Percentiles rank a stretch among this genome's conserved stretches.
phyloP scores from a whole-genome alignment of 1,140 invertebrate species.

The Drosophila cardini region DNA sequence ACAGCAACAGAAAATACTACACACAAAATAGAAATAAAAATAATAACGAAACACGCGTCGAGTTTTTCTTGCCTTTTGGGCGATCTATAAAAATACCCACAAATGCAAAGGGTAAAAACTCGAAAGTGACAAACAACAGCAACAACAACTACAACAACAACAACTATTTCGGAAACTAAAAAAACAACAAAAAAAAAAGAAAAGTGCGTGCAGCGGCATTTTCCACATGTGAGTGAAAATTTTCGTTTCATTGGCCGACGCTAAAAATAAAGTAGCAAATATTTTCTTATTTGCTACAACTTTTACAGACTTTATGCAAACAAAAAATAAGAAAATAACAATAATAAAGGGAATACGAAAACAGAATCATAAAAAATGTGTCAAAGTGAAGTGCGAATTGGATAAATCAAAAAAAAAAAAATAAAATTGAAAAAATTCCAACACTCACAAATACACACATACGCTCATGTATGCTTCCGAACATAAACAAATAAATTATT shows the following conservation, averaged over 20 bases:
- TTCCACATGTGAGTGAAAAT: constrained; percentile 55
- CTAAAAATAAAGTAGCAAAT: constrained; percentile 50
- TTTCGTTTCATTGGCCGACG: constrained; percentile 37
- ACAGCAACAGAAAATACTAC: constrained; percentile 34
- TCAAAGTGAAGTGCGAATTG: constrained; percentile 63
- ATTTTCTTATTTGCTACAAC: constrained; percentile 23
- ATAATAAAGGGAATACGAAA: constrained; percentile 16
- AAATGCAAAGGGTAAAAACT: constrained; percentile 76
- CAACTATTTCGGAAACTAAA: constrained; percentile 29
- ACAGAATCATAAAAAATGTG: constrained; percentile 33
- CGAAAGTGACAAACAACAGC: constrained; percentile 67
- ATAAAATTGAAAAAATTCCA: constrained; percentile 26
- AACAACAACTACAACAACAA: constrained; percentile 32
- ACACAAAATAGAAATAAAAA: constrained; percentile 63
- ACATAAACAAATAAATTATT: constrained; percentile 25
- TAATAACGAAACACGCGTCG: constrained; percentile 36
- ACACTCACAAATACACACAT: constrained; percentile 1
- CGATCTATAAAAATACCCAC: constrained; percentile 49
- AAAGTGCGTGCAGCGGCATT: constrained; percentile 53
- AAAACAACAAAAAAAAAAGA: constrained; percentile 16
- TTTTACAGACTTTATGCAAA: constrained; percentile 17
- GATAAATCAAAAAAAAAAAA: constrained; percentile 38
- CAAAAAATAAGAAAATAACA: constrained; percentile 32
- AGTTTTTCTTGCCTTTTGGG: constrained; percentile 34
- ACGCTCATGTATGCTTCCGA: background rate